A percentile compares a stretch with the other conserved stretches of the same genome.
Evolutionary conservation across 2,888 invertebrate genomes (phyloP).

Genomic region (Hirtodrosophila duncani): DNA sequence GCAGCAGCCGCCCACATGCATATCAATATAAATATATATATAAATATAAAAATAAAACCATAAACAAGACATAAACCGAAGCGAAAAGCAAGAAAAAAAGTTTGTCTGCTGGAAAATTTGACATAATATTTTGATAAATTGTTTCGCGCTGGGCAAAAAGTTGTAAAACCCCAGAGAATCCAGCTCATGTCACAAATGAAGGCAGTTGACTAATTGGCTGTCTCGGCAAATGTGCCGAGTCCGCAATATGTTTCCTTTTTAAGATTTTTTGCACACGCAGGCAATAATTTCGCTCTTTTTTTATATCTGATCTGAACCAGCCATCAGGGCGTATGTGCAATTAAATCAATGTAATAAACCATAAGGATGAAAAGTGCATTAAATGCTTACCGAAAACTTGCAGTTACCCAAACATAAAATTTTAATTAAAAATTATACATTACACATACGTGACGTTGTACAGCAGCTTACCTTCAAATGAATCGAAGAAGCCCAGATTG

Average conservation of each 20-base stretch:
- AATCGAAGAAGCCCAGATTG: slow-evolving; percentile 74
- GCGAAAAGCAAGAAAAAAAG: slow-evolving; percentile 33
- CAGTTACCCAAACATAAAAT: slow-evolving; percentile 53
- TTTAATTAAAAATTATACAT: slow-evolving; percentile 61
- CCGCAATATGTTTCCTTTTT: too few species aligned
- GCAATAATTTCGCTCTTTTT: not conserved
- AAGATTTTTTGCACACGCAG: too few species aligned
- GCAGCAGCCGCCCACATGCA: slow-evolving; percentile 21
- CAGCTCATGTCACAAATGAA: slow-evolving; percentile 4
- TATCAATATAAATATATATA: slow-evolving; percentile 24
- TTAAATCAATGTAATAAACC: slow-evolving; percentile 32
- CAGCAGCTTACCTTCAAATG: slow-evolving; percentile 75
- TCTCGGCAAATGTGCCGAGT: too few species aligned
- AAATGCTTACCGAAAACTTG: slow-evolving; percentile 24
- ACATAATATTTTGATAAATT: slow-evolving; percentile 71
- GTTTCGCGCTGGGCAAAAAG: slow-evolving; percentile 45
- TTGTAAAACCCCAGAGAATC: slow-evolving; percentile 17
- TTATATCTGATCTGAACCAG: not conserved
- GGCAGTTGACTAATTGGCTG: slow-evolving; percentile 33
- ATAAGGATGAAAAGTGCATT: slow-evolving; percentile 48
- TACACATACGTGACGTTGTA: slow-evolving; percentile 23
- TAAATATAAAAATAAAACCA: slow-evolving; percentile 35
- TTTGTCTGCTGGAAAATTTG: slow-evolving; percentile 47
- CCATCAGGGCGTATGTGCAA: not conserved
- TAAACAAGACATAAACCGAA: slow-evolving; percentile 13